Evolutionary conservation across 2,113 vertebrate genomes (phyloP), one percentile per base, ranked within the genome.

Genomic region (Callopanchax toddi): DNA sequence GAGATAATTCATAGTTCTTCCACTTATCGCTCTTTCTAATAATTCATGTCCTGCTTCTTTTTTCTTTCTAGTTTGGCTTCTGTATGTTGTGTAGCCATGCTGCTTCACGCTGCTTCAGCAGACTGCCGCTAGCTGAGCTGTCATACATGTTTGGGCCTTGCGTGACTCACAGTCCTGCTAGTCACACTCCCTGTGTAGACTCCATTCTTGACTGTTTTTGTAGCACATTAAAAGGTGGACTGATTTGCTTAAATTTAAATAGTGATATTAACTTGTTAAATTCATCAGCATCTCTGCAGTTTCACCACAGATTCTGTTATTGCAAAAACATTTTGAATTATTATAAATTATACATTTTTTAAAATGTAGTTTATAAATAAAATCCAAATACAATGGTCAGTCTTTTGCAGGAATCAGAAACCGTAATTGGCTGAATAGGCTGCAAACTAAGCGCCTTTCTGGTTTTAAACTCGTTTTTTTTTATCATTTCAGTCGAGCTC

Each of bases 31-130:
- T 49, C 72, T 66, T 34, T 65, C 21, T 56, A 60, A 77, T 67
- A 22, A 39, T 84, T 36, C 43, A 26, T 21, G 64, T 9, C 43
- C 44, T 50, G 11, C 44, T 69, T 26, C 37, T 76, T 55, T 76
- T 56, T 52, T 58, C 54, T 29, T 39, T 72, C 44, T n/a, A 17
- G 69, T 70, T 65, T 50, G 39, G 37, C 25, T 55, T 63, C 49
- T 82, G 73, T 68, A 23, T 76, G 71, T 73, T 44, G 44, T 75
- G 51, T 62, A 62, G 67, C 54, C 25, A 29, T 42, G 55, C 40
- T 69, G 65, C 76, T 85, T 82, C 68, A 75, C 82, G 86, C 82
- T 88, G 84, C 78, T 85, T 90, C 85, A 82, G 86, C 86, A 87
- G 65, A 62, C 79, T 83, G 81, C 70, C 74, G 80, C 78, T 73